Evolutionary conservation across 2,113 vertebrate genomes (phyloP), one percentile per base, ranked within the genome.

Genomic region (Hiodon tergisus): DNA sequence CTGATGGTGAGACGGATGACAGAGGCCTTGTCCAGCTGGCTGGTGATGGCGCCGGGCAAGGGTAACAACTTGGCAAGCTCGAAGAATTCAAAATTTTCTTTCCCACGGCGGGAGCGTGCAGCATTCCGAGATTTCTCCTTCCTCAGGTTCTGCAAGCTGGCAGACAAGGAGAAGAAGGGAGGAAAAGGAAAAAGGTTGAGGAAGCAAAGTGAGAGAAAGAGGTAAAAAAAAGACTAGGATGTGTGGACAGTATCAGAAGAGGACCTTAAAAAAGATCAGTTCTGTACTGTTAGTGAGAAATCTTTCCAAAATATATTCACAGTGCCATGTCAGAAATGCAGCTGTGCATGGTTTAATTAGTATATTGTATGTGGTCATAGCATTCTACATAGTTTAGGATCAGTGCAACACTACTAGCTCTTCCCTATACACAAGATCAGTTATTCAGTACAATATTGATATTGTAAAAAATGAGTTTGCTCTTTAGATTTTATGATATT

Each of bases 51-150:
- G 0, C 94, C 93, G 0, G 94, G 94, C 72, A 96, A 83, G 1
- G 94, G 94, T 74, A 96, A 83, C 89, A 95, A 92, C 87, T 95
- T 95, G 66, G 94, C 94, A 88, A 96, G 83, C 84, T 96, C 94
- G 5, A 95, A 95, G 85, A 96, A 96, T 90, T 96, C 94, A 7
- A 95, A 94, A 81, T 96, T 96, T 82, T 96, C 94, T 81, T 96
- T 96, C 14, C 94, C 94, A 13, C 94, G 90, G 4, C 94, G 89
- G 1, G 94, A 95, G 67, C 94, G 94, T n/a, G 94, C 94, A 0
- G 94, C 94, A 83, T 95, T 95, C 5, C 94, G 94, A 66, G 94
- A 95, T 82, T 96, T 96, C 85, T 96, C 94, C 85, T 96, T 96
- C 69, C 94, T 91, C 80, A 95, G 87, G 73, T 95, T 94, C 88